phyloP scores from a whole-genome alignment of 2,113 vertebrate species.

The Chlamydotis undulata region DNA sequence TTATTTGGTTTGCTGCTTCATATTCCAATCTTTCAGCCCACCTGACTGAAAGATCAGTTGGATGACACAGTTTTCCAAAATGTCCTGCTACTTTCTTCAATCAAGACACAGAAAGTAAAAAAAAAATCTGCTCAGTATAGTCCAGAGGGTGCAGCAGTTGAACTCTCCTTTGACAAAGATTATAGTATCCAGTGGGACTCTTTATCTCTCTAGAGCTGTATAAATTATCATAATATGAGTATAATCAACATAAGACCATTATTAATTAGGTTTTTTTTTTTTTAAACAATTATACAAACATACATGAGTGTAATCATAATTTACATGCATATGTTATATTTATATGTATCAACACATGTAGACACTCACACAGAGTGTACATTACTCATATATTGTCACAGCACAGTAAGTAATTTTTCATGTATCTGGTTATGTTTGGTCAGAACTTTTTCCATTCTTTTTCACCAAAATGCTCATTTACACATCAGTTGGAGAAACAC shows the following conservation, averaged over 20 bases:
- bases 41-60: not conserved
- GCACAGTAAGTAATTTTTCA: not conserved
- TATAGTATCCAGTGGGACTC: not conserved
- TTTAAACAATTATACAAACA: not conserved
- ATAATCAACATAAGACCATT: not conserved
- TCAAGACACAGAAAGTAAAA: not conserved
- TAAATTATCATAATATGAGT: not conserved
- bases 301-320: not conserved
- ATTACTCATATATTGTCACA: not conserved
- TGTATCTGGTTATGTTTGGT: not conserved
- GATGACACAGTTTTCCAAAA: not conserved
- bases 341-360: not conserved
- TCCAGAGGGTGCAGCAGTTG: not conserved
- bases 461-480: not conserved
- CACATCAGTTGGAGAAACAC: not conserved
- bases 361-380: not conserved
- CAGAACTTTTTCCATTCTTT: not conserved
- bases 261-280: not conserved
- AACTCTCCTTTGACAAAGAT: not conserved
- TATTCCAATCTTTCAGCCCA: not conserved
- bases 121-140: not conserved
- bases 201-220: not conserved
- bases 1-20: not conserved
- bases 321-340: not conserved
- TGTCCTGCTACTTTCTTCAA: not conserved